Evolutionary conservation across 2,888 invertebrate genomes (phyloP).

Genomic region (Melikaiella ostensackeni): DNA sequence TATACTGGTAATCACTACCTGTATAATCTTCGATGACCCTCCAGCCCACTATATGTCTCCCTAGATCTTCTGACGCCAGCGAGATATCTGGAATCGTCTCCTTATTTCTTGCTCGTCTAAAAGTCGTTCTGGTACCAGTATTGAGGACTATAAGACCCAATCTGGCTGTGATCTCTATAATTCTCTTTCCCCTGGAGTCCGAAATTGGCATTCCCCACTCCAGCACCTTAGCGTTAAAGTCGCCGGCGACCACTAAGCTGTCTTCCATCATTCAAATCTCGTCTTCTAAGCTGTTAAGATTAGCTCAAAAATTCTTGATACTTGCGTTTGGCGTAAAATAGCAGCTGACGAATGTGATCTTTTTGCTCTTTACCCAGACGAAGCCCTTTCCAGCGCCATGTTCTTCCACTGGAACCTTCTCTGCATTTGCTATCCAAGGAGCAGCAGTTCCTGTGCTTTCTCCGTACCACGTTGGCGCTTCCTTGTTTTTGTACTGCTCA

Average conservation of each 20-base stretch:
- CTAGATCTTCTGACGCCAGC: conserved; percentile 37
- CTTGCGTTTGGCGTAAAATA: conserved; percentile 8
- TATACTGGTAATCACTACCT: too few species aligned
- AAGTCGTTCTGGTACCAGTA: conserved; percentile 44
- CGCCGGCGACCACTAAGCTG: conserved; percentile 42
- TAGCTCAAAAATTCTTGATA: neutral
- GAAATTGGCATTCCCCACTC: conserved; percentile 57
- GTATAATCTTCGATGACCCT: too few species aligned
- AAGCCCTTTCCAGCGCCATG: conserved; percentile 39
- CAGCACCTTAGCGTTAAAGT: conserved; percentile 47
- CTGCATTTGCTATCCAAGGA: conserved; percentile 10
- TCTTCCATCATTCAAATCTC: conserved; percentile 5
- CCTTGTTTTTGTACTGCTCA: conserved; percentile 18
- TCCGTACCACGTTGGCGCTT: conserved; percentile 3
- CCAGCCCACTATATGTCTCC: too few species aligned
- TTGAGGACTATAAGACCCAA: conserved; percentile 47
- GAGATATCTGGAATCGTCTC: conserved; percentile 48
- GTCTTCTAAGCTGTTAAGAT: conserved; percentile 42
- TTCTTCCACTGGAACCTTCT: neutral
- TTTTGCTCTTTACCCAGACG: conserved; percentile 41
- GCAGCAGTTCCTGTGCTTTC: conserved; percentile 36
- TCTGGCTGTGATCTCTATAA: conserved; percentile 57
- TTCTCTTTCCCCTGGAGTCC: conserved; percentile 54
- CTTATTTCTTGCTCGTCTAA: conserved; percentile 43
- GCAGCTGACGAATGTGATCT: conserved; percentile 39